Conservation (phyloP, 1,140 invertebrate species). For the Bombyx mandarina region DNA sequence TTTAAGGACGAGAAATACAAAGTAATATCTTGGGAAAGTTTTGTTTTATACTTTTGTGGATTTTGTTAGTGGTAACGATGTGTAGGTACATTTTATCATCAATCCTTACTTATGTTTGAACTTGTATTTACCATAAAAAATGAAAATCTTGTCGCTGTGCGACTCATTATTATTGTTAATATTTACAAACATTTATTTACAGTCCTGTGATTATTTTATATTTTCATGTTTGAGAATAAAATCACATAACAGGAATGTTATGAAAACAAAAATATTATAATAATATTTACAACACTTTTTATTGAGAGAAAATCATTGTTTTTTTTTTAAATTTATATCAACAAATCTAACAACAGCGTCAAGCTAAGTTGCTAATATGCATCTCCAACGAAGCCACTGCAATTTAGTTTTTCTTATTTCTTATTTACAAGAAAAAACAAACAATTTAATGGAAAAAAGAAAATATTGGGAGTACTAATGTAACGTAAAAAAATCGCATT, state of each 20-base stretch:
- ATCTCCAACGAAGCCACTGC: constrained; percentile 45
- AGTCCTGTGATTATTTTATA: constrained; percentile 46
- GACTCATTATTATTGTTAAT: constrained; percentile 48
- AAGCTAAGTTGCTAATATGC: constrained; percentile 46
- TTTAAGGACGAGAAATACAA: no score
- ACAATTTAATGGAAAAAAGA: constrained; percentile 42
- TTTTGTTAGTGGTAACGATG: no score
- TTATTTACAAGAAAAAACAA: constrained; percentile 48
- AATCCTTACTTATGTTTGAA: background rate
- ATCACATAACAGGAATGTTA: constrained; percentile 63
- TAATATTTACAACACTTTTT: constrained; percentile 43
- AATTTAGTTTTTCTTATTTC: constrained; percentile 31
- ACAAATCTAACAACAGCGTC: constrained; percentile 39
- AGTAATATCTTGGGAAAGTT: no score
- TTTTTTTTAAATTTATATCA: background rate
- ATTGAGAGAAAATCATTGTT: constrained; percentile 14
- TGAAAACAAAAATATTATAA: constrained; percentile 35
- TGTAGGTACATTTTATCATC: background rate
- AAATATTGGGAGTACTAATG: constrained; percentile 36
- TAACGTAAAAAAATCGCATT: constrained; percentile 27
- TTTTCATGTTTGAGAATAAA: constrained; percentile 51
- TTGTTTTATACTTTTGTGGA: no score
- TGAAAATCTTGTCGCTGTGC: constrained; percentile 43
- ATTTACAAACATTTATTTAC: constrained; percentile 66
- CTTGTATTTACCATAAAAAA: no score